phyloP scores from a whole-genome alignment of 1,140 invertebrate genomes.

The Ceratitis capitata region DNA sequence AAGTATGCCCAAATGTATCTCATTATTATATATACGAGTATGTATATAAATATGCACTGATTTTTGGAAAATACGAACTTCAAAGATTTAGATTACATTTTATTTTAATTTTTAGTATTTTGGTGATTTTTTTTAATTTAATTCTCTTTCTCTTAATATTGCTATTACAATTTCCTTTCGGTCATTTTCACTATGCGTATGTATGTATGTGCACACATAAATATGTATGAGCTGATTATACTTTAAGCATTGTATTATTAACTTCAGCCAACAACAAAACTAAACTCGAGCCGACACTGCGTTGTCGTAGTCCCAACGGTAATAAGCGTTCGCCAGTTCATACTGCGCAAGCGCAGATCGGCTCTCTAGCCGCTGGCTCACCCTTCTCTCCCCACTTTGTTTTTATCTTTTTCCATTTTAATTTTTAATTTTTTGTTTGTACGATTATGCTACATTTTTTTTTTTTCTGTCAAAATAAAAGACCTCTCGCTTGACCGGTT shows the following conservation, averaged over 20 bases:
- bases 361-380: not conserved
- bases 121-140: not conserved
- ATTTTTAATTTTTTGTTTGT: not conserved
- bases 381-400: not conserved
- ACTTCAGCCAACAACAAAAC: not conserved
- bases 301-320: constrained; percentile 58
- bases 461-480: not conserved
- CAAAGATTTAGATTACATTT: constrained; percentile 44
- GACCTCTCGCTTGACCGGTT: constrained; percentile 14
- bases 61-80: not conserved
- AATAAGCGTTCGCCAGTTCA: not conserved
- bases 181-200: not conserved
- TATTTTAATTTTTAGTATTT: constrained; percentile 45
- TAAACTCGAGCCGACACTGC: constrained; percentile 48
- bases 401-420: not conserved
- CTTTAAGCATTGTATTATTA: not conserved
- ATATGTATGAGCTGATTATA: too few relatives aligned
- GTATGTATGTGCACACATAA: not conserved
- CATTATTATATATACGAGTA: not conserved
- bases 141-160: not conserved
- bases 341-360: not conserved
- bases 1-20: not conserved
- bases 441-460: too few relatives aligned
- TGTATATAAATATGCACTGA: not conserved
- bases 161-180: not conserved